A percentile compares a stretch with the other conserved stretches of the same genome.
phyloP scores from a whole-genome alignment of 2,888 invertebrate genomes.

The Sussaba pulchella region DNA sequence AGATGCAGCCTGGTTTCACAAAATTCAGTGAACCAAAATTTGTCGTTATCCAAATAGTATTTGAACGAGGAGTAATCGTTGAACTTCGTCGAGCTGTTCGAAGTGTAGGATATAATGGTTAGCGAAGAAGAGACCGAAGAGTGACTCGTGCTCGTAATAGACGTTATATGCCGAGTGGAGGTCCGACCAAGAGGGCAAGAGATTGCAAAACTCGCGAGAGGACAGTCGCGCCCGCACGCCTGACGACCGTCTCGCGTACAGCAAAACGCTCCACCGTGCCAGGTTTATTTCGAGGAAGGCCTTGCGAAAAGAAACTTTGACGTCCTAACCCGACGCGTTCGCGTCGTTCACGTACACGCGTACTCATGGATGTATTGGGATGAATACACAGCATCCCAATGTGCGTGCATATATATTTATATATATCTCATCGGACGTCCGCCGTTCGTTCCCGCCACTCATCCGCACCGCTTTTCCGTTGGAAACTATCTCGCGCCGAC shows the following conservation, averaged over 20 bases:
- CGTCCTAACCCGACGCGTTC: slow-evolving; percentile 37
- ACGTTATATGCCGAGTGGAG: neutral
- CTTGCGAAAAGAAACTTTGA: slow-evolving; percentile 66
- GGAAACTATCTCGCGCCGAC: slow-evolving; percentile 21
- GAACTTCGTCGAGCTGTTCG: neutral
- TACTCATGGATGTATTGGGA: slow-evolving; percentile 2
- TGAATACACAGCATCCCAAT: neutral
- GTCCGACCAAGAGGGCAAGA: slow-evolving; percentile 10
- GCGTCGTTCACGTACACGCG: slow-evolving; percentile 28
- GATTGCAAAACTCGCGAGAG: slow-evolving; percentile 50
- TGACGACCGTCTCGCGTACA: slow-evolving; percentile 38
- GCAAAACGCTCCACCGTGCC: slow-evolving; percentile 61
- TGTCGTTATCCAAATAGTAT: neutral
- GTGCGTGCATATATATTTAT: neutral
- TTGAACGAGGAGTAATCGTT: neutral
- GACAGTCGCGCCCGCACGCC: neutral
- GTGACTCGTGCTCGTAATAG: neutral
- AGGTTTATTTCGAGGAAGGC: slow-evolving; percentile 70
- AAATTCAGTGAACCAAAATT: no score
- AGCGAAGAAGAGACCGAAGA: neutral
- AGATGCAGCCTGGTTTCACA: no score
- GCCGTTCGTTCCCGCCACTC: slow-evolving; percentile 23
- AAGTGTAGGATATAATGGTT: neutral
- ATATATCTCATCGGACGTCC: slow-evolving; percentile 33
- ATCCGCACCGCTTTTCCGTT: slow-evolving; percentile 34